A percentile compares a stretch with the other conserved stretches of the same genome.
phyloP scores from a whole-genome alignment of 2,888 invertebrate genomes.

The Diaphora mendica region DNA sequence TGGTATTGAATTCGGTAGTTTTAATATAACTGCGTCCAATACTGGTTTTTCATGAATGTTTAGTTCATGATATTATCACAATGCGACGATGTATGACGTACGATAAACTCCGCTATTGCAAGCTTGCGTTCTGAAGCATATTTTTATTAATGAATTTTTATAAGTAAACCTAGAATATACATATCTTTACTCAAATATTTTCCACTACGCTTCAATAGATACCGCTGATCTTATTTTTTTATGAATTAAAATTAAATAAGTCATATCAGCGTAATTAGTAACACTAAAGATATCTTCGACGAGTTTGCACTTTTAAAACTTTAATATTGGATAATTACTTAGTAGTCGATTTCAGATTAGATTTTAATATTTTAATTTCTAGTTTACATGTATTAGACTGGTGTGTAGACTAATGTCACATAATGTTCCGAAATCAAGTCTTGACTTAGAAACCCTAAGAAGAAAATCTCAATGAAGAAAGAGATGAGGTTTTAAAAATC shows the following conservation, averaged over 20 bases:
- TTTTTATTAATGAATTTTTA: constrained; percentile 19
- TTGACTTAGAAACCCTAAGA: too few species aligned
- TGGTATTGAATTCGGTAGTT: neutral
- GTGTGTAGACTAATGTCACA: too few species aligned
- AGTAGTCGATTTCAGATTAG: too few species aligned
- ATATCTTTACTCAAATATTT: too few species aligned
- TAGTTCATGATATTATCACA: constrained; percentile 6
- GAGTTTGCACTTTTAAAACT: too few species aligned
- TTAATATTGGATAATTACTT: too few species aligned
- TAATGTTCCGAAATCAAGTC: too few species aligned
- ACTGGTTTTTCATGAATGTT: constrained; percentile 17
- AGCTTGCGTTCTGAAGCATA: constrained; percentile 7
- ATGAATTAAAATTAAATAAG: neutral
- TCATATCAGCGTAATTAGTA: neutral
- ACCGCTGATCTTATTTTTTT: neutral
- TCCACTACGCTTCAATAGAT: constrained; percentile 3
- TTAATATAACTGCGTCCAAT: constrained; percentile 19
- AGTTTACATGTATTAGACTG: too few species aligned
- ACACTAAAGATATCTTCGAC: too few species aligned
- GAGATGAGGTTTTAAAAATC: neutral
- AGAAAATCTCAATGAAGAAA: neutral
- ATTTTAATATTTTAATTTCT: too few species aligned
- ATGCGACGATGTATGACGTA: constrained; percentile 4
- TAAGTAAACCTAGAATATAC: constrained; percentile 12
- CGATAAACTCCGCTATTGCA: constrained; percentile 25